Base-by-base conservation (phyloP, 2,113 vertebrate species). In the Bungarus multicinctus region DNA sequence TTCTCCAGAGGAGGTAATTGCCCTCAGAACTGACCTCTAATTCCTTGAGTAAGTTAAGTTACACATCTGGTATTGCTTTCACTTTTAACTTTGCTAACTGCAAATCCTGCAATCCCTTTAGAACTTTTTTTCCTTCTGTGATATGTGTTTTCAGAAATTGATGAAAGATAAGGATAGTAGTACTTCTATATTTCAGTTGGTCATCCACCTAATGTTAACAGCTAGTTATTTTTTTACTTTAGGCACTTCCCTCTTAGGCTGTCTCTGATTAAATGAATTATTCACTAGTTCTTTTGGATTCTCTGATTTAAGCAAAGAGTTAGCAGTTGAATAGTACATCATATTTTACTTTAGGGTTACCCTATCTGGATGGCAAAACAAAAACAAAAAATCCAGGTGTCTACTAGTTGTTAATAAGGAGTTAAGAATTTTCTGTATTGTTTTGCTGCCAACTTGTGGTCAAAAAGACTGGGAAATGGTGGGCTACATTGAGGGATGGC, bases 31-130 rank as follows among this genome's bases (percentile, higher is more conserved):
- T 91, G 87, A 92, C 53, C 85, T 95, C 93, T 94, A 57, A 30
- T 94, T 95, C 88, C 27, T 93, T 87, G n/a, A 60, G 47, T 87
- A 43, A 95, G 90, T 57, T 93, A 55, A 92, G 93, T 95, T 95
- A n/a, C 57, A 60, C 55, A 94, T 60, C 58, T 95, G 89, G 9
- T 30, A 94, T 2, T 93, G 69, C 9, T 93, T 25, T 94, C 88
- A 60, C 39, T 85, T 81, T 93, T 1, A 0, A 34, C 47, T 93
- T 25, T 55, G 93, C 64, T 93, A 0, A 0, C 27, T 91, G 64
- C 43, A 23, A 23, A 64, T 18, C 90, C n/a, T 60, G 12, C 27
- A n/a, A 16, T n/a, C n/a, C n/a, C 74, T 34, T 92, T 91, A 86
- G 45, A 9, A 20, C 34, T 34, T 93, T 30, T 55, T 85, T 87